A percentile compares a stretch with the other conserved stretches of the same genome.
Conservation (phyloP, 1,140 invertebrate genomes). For the Hypothenemus hampei region DNA sequence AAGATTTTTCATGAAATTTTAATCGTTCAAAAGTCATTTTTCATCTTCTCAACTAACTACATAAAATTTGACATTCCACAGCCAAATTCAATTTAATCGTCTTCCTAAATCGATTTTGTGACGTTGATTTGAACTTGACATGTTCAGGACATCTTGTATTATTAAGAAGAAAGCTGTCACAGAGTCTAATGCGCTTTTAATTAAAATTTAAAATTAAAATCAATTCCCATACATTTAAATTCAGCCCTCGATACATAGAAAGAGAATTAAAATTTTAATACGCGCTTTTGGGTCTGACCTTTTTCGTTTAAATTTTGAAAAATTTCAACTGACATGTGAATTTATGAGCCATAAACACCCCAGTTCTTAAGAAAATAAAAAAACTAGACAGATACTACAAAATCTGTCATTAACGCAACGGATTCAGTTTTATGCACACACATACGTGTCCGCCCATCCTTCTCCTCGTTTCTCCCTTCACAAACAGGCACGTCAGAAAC, state of each 20-base stretch:
- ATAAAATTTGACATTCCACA: no score
- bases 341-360: background rate
- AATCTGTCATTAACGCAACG: background rate
- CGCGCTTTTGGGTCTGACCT: background rate
- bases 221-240: background rate
- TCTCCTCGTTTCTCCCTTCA: conserved; percentile 20
- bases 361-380: no score
- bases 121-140: no score
- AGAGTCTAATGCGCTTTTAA: no score
- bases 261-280: background rate
- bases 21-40: no score
- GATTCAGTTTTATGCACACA: background rate
- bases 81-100: no score
- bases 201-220: no score
- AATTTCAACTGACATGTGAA: background rate
- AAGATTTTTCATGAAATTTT: background rate
- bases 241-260: background rate
- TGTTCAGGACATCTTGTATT: no score
- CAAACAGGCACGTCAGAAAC: conserved; percentile 36
- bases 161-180: no score
- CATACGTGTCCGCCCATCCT: conserved; percentile 10
- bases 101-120: no score
- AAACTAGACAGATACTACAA: no score
- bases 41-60: no score
- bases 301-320: background rate